A percentile compares a stretch with the other conserved stretches of the same genome.
Conservation (phyloP, 2,888 invertebrate species). For the Zaprionus obscuricornis region DNA sequence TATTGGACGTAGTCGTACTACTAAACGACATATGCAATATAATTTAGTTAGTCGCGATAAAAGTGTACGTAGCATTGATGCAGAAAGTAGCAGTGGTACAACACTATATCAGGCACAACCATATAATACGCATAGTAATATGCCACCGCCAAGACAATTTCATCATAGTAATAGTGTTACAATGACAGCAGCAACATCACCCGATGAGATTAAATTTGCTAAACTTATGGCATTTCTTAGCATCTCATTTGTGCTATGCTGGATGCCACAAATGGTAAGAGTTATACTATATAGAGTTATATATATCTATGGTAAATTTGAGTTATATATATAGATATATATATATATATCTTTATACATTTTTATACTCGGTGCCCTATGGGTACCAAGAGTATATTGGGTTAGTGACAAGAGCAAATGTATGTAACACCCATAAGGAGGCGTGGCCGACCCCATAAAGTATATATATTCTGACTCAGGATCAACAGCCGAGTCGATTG, state of each 20-base stretch:
- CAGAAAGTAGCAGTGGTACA: conserved; percentile 78
- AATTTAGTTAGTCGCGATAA: conserved; percentile 80
- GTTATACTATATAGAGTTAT: too few relatives aligned
- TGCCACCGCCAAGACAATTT: conserved; percentile 57
- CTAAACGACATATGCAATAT: conserved; percentile 78
- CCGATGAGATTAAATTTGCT: conserved; percentile 93
- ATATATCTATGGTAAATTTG: too few relatives aligned
- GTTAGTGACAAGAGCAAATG: too few relatives aligned
- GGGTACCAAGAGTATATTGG: too few relatives aligned
- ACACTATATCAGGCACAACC: conserved; percentile 74
- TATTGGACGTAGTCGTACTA: conserved; percentile 82
- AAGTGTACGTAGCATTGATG: conserved; percentile 68
- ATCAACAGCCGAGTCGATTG: too few relatives aligned
- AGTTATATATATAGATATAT: too few relatives aligned
- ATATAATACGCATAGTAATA: conserved; percentile 31
- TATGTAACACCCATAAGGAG: too few relatives aligned
- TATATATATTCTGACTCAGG: too few relatives aligned
- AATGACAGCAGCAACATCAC: conserved; percentile 83
- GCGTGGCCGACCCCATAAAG: too few relatives aligned
- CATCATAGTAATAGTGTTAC: conserved; percentile 80
- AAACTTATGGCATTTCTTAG: conserved; percentile 93
- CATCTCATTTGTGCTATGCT: conserved; percentile 92
- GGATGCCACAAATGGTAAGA: conserved; percentile 95
- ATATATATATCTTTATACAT: too few relatives aligned
- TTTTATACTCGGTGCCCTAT: too few relatives aligned